Evolutionary conservation across 2,113 vertebrate genomes (phyloP), one percentile per base, ranked within the genome.

Genomic region (Nothoprocta perdicaria): DNA sequence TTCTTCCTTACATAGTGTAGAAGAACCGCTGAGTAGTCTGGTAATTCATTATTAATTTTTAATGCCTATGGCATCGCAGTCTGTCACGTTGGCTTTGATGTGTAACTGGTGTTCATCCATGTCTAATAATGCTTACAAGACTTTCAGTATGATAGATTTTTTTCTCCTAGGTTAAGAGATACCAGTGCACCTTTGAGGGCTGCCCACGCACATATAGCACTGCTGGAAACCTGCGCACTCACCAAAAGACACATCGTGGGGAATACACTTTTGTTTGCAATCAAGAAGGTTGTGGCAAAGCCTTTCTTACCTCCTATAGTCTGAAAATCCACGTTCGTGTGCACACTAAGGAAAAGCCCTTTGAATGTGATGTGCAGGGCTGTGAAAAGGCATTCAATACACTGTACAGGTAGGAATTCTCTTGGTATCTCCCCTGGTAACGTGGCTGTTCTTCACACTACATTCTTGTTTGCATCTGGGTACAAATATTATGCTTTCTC

Each of bases 181-280:
- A 99, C 97, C 99, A 99, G 98, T 99, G 99, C 96, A 99, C 98
- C 89, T 99, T 99, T 26, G 99, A 99, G 97, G 99, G 99, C 94
- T 99, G 99, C 88, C 99, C 98, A 1, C 98, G 99, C 52, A 99
- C 99, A 43, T 99, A 99, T 92, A 99, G 99, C 97, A 99, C 99
- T 29, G 99, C 99, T 2, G 99, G 99, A 50, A 99, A 99, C 97
- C 97, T 99, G 92, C 98, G 99, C 78, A 99, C 99, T 10, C 99
- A 99, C 96, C 99, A 99, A 95, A 99, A 99, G 96, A 99, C 99
- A 0, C 99, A 99, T 80, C 97, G 99, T 8, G 99, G 99, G 33
- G 99, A 99, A 84, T 99, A 99, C 94, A 99, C 99, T 1, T 99
- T 99, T 12, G 99, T 99, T 88, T 99, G 99, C 95, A 99, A 99